phyloP scores from a whole-genome alignment of 1,140 invertebrate genomes.

The Chelonus insularis region DNA sequence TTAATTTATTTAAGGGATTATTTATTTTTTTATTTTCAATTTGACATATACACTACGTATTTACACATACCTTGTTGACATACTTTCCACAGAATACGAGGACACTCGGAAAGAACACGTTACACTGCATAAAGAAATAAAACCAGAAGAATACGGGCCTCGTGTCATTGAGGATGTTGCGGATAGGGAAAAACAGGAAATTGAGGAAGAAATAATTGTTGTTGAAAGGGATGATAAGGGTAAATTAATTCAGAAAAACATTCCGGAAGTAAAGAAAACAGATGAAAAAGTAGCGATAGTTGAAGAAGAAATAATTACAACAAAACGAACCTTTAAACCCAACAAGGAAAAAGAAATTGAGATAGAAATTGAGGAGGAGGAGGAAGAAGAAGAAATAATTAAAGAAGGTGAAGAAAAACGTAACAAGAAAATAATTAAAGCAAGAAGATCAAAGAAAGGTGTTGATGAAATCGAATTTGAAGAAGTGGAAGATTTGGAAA shows the following conservation, averaged over 20 bases:
- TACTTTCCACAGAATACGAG: conserved; percentile 63
- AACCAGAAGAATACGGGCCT: conserved; percentile 45
- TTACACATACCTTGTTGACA: conserved; percentile 56
- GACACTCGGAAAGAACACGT: conserved; percentile 59
- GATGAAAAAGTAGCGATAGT: conserved; percentile 28
- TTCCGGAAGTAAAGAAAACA: conserved; percentile 5
- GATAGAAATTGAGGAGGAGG: conserved; percentile 34
- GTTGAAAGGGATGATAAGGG: conserved; percentile 49
- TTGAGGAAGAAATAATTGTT: conserved; percentile 51
- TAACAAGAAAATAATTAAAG: conserved; percentile 28
- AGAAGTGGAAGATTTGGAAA: conserved; percentile 55
- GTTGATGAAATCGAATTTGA: conserved; percentile 51
- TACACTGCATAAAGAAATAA: conserved; percentile 55
- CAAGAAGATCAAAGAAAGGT: conserved; percentile 41
- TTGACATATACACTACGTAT: conserved; percentile 28
- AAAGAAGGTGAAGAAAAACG: conserved; percentile 30
- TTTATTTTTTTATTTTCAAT: neutral
- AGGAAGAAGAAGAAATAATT: conserved; percentile 35
- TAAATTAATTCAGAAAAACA: conserved; percentile 47
- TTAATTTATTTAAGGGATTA: neutral
- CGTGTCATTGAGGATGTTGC: conserved; percentile 42
- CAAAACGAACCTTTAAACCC: conserved; percentile 44
- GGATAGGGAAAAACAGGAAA: conserved; percentile 50
- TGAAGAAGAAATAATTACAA: conserved; percentile 29
- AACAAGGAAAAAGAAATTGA: conserved; percentile 32